Conservation (phyloP, 2,113 vertebrate genomes). For the Urocolius indicus region DNA sequence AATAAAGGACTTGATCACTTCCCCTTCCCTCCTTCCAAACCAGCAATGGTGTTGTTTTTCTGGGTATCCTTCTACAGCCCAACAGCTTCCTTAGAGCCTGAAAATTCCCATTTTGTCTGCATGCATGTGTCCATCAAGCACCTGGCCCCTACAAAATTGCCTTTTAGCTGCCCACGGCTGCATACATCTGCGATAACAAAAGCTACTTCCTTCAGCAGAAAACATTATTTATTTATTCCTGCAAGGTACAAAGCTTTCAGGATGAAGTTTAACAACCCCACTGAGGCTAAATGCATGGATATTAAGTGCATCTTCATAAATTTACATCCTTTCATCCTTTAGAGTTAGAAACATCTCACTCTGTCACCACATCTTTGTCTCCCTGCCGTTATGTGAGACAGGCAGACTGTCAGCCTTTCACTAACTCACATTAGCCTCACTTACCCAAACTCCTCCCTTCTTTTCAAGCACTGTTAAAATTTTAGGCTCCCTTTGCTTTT, state of each 20-base stretch:
- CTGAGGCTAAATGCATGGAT: neutral
- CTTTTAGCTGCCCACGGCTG: neutral
- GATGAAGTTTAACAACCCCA: neutral
- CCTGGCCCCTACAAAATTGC: neutral
- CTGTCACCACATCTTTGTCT: neutral
- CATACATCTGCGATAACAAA: neutral
- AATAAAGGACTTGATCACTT: neutral
- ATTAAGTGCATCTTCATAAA: slow-evolving; percentile 38
- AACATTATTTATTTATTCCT: neutral
- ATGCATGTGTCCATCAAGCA: neutral
- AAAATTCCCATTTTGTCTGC: neutral
- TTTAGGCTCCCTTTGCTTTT: slow-evolving; percentile 13
- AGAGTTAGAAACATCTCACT: neutral
- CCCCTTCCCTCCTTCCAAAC: neutral
- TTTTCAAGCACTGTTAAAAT: slow-evolving; percentile 8
- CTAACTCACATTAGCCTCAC: neutral
- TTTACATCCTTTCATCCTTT: slow-evolving; percentile 35
- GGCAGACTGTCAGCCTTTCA: neutral
- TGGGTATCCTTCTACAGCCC: neutral
- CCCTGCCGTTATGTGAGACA: neutral
- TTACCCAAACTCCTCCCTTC: slow-evolving; percentile 13
- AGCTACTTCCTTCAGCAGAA: neutral
- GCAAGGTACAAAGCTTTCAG: slow-evolving; percentile 21
- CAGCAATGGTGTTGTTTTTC: neutral
- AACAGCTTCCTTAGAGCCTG: neutral